Evolutionary conservation across 2,113 vertebrate genomes (phyloP), one percentile per base, ranked within the genome.

Genomic region (Marmota flaviventris): DNA sequence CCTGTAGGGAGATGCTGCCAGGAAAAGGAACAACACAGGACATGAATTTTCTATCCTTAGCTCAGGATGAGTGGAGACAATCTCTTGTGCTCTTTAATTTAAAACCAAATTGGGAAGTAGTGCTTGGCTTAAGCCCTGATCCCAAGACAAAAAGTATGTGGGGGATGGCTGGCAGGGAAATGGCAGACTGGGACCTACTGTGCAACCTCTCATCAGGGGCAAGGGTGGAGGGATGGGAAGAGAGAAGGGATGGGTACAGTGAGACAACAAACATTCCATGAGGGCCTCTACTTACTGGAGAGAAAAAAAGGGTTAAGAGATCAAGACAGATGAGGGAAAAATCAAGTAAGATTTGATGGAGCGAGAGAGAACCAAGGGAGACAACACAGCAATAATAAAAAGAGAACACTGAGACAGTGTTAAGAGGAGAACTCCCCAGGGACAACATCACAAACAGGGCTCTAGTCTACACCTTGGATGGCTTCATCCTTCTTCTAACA

Each of bases 91-190:
- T 65, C 83, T 77, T 94, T 67, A 58, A 61, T 67, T 91, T 69
- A 83, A 88, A 95, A 75, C 56, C 91, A 82, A 83, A 20, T 29
- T 78, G 91, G 67, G 51, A 82, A 58, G 61, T 22, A 91, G 27
- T 90, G 45, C 77, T 88, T 94, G 75, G 37, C 48, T 82, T 93
- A 92, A 87, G 29, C 4, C 72, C 53, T 92, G n/a, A 87, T 51
- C 77, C 61, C 5, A 53, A 82, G 90, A 85, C 3, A 85, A 61
- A 88, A 34, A 10, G 29, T 17, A 12, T 4, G 13, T 24, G 13
- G 8, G 9, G 53, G n/a, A 51, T 34, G 8, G 25, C 2, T 42
- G 20, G 11, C 11, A 48, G 17, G 16, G 14, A 61, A 37, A 37
- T 27, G 56, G 37, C 65, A 85, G 79, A 63, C 22, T 72, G 17